These are phyloP conservation scores for Campoletis raptor DNA, from an alignment of 2,888 invertebrate species.

Conservation along the genomic window DNA sequence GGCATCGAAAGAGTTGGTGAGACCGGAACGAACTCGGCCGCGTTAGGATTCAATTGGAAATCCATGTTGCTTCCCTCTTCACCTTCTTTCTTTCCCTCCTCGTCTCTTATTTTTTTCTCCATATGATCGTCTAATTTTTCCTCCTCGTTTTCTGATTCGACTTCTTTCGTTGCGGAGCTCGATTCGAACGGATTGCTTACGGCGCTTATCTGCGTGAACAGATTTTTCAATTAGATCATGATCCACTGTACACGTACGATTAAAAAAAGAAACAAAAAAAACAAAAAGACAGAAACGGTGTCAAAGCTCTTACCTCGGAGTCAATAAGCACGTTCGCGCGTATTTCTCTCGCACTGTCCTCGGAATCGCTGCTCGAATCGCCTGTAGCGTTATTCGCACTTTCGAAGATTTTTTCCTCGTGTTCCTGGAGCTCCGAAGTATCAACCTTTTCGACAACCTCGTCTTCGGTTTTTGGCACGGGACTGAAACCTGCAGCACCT, in stretches of 20 bases:
- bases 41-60: slow-evolving; percentile 93
- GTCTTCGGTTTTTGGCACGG: slow-evolving; percentile 84
- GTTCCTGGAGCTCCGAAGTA: slow-evolving; percentile 52
- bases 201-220: slow-evolving; percentile 72
- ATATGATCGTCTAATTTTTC: slow-evolving; percentile 54
- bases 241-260: not conserved
- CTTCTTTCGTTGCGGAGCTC: not conserved
- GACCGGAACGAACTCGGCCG: slow-evolving; percentile 93
- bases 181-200: slow-evolving; percentile 38
- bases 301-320: slow-evolving; percentile 73
- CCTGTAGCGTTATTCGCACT: slow-evolving; percentile 37
- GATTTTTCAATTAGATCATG: not conserved
- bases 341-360: slow-evolving; percentile 63
- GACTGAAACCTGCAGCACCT: slow-evolving; percentile 65
- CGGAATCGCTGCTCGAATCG: slow-evolving; percentile 58
- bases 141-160: slow-evolving; percentile 28
- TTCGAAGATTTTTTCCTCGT: slow-evolving; percentile 58
- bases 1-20: slow-evolving; percentile 87
- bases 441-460: slow-evolving; percentile 85
- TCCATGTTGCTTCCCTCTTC: slow-evolving; percentile 85
- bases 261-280: not conserved
- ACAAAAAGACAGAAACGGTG: not conserved
- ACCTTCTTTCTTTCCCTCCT: slow-evolving; percentile 49
- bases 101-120: slow-evolving; percentile 39
- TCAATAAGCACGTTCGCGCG: slow-evolving; percentile 74